phyloP scores from a whole-genome alignment of 2,113 vertebrate genomes.

The Serinus canaria region DNA sequence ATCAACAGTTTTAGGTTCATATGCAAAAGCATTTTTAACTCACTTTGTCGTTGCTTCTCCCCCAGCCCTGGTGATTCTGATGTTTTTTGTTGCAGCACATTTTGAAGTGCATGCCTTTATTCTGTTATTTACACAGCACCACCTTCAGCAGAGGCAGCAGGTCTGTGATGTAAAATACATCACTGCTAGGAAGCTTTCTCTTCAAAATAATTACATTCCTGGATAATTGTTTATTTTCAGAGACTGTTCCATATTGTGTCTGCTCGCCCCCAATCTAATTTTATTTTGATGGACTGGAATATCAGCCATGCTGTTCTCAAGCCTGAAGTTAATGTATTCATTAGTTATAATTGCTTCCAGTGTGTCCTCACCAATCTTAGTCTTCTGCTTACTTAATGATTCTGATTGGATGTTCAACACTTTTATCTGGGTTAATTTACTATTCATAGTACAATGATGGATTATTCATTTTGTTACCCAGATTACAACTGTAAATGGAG shows the following conservation, averaged over 20 bases:
- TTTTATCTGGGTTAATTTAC: constrained; percentile 82
- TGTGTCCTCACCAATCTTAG: constrained; percentile 71
- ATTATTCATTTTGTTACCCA: constrained; percentile 78
- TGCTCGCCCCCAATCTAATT: constrained; percentile 50
- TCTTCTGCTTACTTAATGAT: constrained; percentile 73
- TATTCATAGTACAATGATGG: constrained; percentile 80
- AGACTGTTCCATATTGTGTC: constrained; percentile 24
- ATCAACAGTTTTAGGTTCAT: background rate
- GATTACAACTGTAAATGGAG: constrained; percentile 78
- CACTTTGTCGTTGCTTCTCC: background rate
- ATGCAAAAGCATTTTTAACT: background rate
- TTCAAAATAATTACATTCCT: constrained; percentile 36
- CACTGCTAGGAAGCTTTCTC: background rate
- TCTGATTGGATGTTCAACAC: constrained; percentile 77
- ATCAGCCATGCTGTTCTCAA: background rate
- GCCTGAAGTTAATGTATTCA: constrained; percentile 75
- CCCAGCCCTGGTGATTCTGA: accelerated
- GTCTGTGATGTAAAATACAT: background rate
- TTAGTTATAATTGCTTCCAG: constrained; percentile 76
- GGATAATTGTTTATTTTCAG: constrained; percentile 54
- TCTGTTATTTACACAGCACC: background rate
- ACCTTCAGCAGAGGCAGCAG: background rate
- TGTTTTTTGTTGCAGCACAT: background rate
- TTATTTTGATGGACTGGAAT: constrained; percentile 64
- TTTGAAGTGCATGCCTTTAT: background rate